These are phyloP conservation scores for Troides oblongomaculatus DNA, from an alignment of 2,888 invertebrate genomes.

Conservation along the genomic window DNA sequence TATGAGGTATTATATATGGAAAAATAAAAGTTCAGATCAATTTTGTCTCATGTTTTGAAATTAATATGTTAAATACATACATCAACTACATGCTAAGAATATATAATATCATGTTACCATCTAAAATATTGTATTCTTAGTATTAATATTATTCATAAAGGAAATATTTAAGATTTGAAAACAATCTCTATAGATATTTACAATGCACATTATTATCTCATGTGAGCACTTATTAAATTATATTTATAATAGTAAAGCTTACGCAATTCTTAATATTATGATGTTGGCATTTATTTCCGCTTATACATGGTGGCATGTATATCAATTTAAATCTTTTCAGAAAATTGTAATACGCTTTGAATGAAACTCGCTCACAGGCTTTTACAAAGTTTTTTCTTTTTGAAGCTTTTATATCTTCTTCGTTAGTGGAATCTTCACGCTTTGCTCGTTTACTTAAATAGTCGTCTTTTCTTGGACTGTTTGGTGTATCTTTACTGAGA, in stretches of 20 bases:
- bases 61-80: not conserved
- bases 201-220: not conserved
- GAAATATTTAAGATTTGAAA: no score
- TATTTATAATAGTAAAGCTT: slow-evolving; percentile 2
- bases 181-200: no score
- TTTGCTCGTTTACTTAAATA: slow-evolving; percentile 44
- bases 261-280: slow-evolving; percentile 27
- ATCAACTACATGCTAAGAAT: not conserved
- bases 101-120: not conserved
- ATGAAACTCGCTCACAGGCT: slow-evolving; percentile 64
- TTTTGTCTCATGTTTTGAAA: not conserved
- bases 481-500: slow-evolving; percentile 16
- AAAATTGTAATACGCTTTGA: slow-evolving; percentile 54
- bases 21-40: not conserved
- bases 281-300: slow-evolving; percentile 48
- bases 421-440: slow-evolving; percentile 32
- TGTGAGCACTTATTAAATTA: not conserved
- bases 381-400: slow-evolving; percentile 61
- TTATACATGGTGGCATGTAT: slow-evolving; percentile 56
- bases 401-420: slow-evolving; percentile 42
- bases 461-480: slow-evolving; percentile 42
- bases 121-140: no score
- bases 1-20: not conserved
- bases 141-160: no score
- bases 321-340: slow-evolving; percentile 51